A percentile compares a stretch with the other conserved stretches of the same genome.
Evolutionary conservation across 2,888 invertebrate species (phyloP).

Genomic region (Barypeithes pellucidus): DNA sequence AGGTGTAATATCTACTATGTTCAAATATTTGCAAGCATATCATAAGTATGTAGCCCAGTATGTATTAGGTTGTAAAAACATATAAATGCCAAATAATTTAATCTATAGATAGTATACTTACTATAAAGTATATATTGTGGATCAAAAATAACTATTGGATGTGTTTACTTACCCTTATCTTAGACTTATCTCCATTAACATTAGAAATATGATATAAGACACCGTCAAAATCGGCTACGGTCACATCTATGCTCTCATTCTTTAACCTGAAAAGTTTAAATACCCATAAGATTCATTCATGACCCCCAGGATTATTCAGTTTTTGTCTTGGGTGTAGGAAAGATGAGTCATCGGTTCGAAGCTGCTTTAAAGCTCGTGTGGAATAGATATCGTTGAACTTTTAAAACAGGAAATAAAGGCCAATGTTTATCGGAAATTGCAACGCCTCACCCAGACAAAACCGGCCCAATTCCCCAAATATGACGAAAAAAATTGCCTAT

Average conservation of each 20-base stretch:
- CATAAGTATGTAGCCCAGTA: neutral
- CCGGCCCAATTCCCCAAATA: slow-evolving; percentile 51
- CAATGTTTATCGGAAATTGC: slow-evolving; percentile 44
- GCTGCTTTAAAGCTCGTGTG: slow-evolving; percentile 19
- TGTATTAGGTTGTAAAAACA: neutral
- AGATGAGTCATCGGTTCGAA: slow-evolving; percentile 44
- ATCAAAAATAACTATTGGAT: slow-evolving; percentile 2
- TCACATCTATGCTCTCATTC: slow-evolving; percentile 95
- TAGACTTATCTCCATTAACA: slow-evolving; percentile 95
- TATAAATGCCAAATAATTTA: neutral
- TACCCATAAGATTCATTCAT: slow-evolving; percentile 22
- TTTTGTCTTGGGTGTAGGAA: slow-evolving; percentile 33
- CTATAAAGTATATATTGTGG: neutral
- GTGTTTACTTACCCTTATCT: slow-evolving; percentile 88
- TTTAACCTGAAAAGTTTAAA: slow-evolving; percentile 82
- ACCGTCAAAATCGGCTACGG: slow-evolving; percentile 98
- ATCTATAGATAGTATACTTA: slow-evolving; percentile 4
- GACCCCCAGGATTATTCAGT: slow-evolving; percentile 37
- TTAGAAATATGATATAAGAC: slow-evolving; percentile 99
- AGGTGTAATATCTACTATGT: neutral
- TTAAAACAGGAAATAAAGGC: slow-evolving; percentile 42
- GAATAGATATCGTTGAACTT: slow-evolving; percentile 35
- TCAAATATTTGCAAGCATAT: too few species aligned
- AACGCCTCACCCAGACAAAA: slow-evolving; percentile 58
- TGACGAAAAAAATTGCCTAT: slow-evolving; percentile 23